A percentile compares a stretch with the other conserved stretches of the same genome.
Conservation (phyloP, 2,888 invertebrate genomes). For the Camptogramma bilineatum region DNA sequence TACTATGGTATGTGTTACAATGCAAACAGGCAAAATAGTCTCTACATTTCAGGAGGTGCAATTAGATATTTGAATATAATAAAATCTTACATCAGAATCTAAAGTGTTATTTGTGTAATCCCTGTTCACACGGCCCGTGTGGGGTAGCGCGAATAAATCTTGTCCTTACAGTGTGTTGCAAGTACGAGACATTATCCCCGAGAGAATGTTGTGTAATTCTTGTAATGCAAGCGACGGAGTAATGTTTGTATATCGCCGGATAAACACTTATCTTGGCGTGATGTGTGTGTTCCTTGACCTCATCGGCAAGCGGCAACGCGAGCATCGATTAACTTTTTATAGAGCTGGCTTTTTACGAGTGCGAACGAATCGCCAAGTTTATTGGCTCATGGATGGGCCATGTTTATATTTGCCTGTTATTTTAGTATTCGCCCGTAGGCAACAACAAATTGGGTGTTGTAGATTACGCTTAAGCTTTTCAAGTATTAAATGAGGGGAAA, state of each 20-base stretch:
- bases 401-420: conserved; percentile 48
- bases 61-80: conserved; percentile 4
- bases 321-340: conserved; percentile 58
- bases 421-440: conserved; percentile 40
- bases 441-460: conserved; percentile 36
- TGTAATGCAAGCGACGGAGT: conserved; percentile 40
- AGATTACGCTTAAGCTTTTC: conserved; percentile 34
- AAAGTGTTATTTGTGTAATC: conserved; percentile 29
- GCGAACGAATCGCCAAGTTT: conserved; percentile 52
- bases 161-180: conserved; percentile 35
- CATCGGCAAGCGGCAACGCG: conserved; percentile 37
- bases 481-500: conserved; percentile 25
- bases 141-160: conserved; percentile 37
- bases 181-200: conserved; percentile 38
- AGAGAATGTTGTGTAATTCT: conserved; percentile 36
- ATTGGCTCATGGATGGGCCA: conserved; percentile 45
- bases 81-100: conserved; percentile 1
- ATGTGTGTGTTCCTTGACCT: conserved; percentile 53
- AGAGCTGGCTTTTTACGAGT: conserved; percentile 48
- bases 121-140: conserved; percentile 33
- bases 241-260: conserved; percentile 41
- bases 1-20: conserved; percentile 5
- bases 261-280: conserved; percentile 41
- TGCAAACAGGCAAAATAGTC: not conserved
- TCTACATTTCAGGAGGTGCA: conserved; percentile 3